Conservation (phyloP, 2,797 vertebrate genomes). For the Meda fulgida region DNA sequence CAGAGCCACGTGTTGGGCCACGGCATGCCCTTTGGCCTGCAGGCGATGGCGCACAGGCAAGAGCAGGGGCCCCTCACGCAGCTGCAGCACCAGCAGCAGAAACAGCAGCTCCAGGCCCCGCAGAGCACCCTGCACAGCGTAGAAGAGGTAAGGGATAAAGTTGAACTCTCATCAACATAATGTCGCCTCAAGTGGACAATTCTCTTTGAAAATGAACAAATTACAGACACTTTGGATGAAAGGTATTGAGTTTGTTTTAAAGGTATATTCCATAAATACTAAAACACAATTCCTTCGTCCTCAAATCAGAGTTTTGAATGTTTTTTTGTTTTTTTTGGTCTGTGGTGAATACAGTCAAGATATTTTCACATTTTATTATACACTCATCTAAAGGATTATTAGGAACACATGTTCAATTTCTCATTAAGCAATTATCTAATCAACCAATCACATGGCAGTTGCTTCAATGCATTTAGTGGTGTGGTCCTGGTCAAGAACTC, state of each 20-base stretch:
- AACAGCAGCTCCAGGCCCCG: slow-evolving; percentile 60
- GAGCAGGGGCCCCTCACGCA: slow-evolving; percentile 93
- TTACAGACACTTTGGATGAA: neutral
- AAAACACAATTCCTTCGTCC: neutral
- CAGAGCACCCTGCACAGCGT: slow-evolving; percentile 91
- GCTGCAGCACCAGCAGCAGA: slow-evolving; percentile 89
- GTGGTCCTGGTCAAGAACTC: too few species aligned
- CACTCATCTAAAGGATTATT: too few species aligned
- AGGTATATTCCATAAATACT: neutral
- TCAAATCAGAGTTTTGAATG: neutral
- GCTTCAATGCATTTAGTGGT: too few species aligned
- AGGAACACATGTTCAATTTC: too few species aligned
- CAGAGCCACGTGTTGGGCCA: slow-evolving; percentile 90
- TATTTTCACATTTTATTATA: neutral
- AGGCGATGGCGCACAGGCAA: slow-evolving; percentile 87
- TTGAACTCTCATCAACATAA: neutral
- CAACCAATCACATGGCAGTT: too few species aligned
- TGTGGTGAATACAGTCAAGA: neutral
- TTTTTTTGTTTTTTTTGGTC: too few species aligned
- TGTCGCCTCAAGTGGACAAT: neutral
- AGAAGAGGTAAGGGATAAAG: slow-evolving; percentile 87
- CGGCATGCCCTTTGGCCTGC: slow-evolving; percentile 84
- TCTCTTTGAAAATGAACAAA: neutral
- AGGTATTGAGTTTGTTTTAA: neutral
- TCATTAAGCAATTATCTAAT: too few species aligned